Conservation (phyloP, 2,113 vertebrate species). For the Origma solitaria region DNA sequence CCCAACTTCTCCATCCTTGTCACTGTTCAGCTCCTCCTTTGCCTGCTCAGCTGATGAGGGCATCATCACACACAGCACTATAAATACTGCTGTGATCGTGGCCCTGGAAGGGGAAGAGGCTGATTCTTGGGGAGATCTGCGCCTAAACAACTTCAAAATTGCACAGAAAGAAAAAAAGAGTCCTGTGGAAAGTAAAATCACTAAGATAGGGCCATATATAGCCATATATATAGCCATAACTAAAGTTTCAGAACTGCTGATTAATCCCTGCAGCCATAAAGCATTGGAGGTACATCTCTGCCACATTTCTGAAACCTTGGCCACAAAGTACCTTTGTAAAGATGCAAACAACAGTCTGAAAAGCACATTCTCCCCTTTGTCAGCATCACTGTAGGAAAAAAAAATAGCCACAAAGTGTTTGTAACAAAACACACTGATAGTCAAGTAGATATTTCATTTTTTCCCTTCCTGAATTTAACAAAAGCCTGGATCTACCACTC, state of each 20-base stretch:
- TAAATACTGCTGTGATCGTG: fast-evolving
- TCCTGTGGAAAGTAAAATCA: not conserved
- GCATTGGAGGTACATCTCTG: not conserved
- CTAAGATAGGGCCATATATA: no score
- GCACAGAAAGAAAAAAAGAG: not conserved
- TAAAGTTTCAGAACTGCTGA: not conserved
- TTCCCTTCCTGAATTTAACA: conserved; percentile 41
- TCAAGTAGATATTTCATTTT: conserved; percentile 48
- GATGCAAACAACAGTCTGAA: not conserved
- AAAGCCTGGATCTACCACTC: conserved; percentile 62
- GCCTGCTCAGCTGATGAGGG: not conserved
- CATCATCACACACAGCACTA: not conserved
- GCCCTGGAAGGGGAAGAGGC: not conserved
- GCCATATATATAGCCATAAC: not conserved
- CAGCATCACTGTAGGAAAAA: not conserved
- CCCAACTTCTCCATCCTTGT: not conserved
- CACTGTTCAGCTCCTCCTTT: not conserved
- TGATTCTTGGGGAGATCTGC: not conserved
- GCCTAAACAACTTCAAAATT: not conserved
- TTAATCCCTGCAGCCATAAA: not conserved
- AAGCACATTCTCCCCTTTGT: not conserved
- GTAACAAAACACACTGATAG: conserved; percentile 7
- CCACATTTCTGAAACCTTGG: not conserved
- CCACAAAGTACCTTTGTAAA: not conserved
- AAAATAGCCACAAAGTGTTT: not conserved